Evolutionary conservation across 2,888 invertebrate genomes (phyloP).

Genomic region (Andrena minutula): DNA sequence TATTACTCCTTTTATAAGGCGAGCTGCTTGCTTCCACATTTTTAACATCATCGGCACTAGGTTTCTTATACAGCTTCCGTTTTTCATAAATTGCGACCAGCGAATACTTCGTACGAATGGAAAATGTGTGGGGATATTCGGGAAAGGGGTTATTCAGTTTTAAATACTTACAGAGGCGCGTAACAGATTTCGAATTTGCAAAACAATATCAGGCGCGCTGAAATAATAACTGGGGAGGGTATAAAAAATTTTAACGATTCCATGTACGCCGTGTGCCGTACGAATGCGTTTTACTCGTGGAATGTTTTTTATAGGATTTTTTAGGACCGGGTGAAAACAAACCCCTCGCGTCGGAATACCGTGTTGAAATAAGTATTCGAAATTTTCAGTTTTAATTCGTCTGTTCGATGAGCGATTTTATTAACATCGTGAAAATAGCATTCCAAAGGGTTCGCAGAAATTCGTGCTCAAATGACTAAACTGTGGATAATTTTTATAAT

Average conservation of each 20-base stretch:
- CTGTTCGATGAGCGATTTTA: neutral
- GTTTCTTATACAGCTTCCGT: neutral
- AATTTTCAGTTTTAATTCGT: neutral
- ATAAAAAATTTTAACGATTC: slow-evolving; percentile 39
- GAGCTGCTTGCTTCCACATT: too few species aligned
- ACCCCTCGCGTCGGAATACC: slow-evolving; percentile 21
- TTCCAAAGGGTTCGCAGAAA: too few species aligned
- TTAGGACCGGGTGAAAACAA: slow-evolving; percentile 10
- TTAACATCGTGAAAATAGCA: neutral
- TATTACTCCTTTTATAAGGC: too few species aligned
- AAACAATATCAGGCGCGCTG: slow-evolving; percentile 23
- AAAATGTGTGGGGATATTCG: too few species aligned
- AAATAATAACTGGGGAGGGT: neutral
- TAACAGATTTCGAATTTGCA: slow-evolving; percentile 16
- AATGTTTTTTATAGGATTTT: slow-evolving; percentile 43
- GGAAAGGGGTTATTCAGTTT: slow-evolving; percentile 20
- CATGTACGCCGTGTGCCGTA: neutral
- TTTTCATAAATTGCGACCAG: neutral
- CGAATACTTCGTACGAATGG: neutral
- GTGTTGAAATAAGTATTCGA: too few species aligned
- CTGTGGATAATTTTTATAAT: too few species aligned
- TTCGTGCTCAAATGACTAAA: too few species aligned
- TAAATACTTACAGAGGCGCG: slow-evolving; percentile 28
- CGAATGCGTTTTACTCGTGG: neutral
- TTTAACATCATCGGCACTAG: too few species aligned